These are phyloP conservation scores for Galleria mellonella DNA, from an alignment of 1,140 invertebrate genomes.

Conservation along the genomic window DNA sequence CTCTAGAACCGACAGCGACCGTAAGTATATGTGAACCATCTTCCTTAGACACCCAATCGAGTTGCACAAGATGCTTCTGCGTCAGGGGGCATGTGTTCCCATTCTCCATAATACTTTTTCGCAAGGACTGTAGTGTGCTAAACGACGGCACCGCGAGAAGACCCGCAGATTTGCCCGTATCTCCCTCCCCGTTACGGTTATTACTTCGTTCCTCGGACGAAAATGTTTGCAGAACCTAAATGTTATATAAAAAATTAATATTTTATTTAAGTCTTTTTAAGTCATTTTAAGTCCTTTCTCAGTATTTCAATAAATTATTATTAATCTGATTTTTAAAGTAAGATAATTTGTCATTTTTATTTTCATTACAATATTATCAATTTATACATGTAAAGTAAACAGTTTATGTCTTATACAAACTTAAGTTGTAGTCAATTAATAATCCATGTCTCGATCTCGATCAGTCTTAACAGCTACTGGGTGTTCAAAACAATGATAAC, in stretches of 20 bases:
- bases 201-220: constrained; percentile 77
- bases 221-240: constrained; percentile 75
- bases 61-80: constrained; percentile 91
- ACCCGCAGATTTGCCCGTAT: constrained; percentile 74
- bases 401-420: too few species aligned
- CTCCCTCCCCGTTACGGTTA: constrained; percentile 73
- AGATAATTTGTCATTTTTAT: too few species aligned
- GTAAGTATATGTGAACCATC: constrained; percentile 99
- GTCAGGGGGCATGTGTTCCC: constrained; percentile 92
- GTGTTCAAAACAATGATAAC: too few species aligned
- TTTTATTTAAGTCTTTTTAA: too few species aligned
- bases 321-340: too few species aligned
- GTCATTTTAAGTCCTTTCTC: too few species aligned
- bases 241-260: constrained; percentile 5
- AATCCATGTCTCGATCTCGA: too few species aligned
- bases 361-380: too few species aligned
- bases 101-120: constrained; percentile 92
- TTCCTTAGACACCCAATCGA: constrained; percentile 99
- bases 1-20: constrained; percentile 95
- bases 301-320: too few species aligned
- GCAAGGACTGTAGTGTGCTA: constrained; percentile 91
- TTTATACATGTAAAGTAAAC: too few species aligned
- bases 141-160: constrained; percentile 93
- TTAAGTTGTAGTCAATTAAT: too few species aligned
- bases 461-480: too few species aligned